A percentile compares a stretch with the other conserved stretches of the same genome.
These are phyloP conservation scores for Cylas formicarius DNA, from an alignment of 1,140 invertebrate species.

Conservation along the genomic window DNA sequence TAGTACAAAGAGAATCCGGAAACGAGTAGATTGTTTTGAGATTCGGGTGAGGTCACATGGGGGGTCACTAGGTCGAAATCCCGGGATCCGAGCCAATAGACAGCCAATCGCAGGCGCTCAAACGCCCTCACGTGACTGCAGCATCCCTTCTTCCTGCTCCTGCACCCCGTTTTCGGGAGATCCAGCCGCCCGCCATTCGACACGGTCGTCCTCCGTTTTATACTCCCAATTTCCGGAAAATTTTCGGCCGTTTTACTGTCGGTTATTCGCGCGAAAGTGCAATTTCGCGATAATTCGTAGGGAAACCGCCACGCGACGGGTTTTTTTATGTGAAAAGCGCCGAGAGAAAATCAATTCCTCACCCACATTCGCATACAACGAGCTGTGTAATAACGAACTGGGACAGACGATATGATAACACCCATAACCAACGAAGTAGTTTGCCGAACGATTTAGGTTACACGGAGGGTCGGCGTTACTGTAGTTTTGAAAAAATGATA, in stretches of 20 bases:
- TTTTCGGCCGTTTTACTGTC: conserved; percentile 1
- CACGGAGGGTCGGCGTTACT: neutral
- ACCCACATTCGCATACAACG: too few species aligned
- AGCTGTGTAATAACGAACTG: too few species aligned
- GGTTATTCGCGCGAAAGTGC: conserved; percentile 4
- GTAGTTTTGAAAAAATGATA: conserved; percentile 44
- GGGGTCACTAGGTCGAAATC: conserved; percentile 43
- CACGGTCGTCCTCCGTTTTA: conserved; percentile 12
- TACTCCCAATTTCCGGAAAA: neutral
- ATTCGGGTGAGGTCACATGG: conserved; percentile 34
- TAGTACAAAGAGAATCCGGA: too few species aligned
- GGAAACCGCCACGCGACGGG: neutral
- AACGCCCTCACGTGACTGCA: conserved; percentile 37
- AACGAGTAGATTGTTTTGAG: conserved; percentile 11
- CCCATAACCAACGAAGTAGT: too few species aligned
- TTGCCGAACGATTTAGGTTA: too few species aligned
- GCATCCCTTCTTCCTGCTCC: conserved; percentile 35
- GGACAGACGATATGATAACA: too few species aligned
- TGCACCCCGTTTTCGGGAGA: conserved; percentile 17
- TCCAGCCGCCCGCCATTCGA: conserved; percentile 15
- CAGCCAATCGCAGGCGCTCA: conserved; percentile 28
- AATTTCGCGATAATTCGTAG: neutral
- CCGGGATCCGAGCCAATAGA: conserved; percentile 33
- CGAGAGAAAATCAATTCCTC: too few species aligned
- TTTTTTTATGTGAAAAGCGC: too few species aligned